Evolutionary conservation across 2,888 invertebrate genomes (phyloP).

Genomic region (Meiosimyza decipiens): DNA sequence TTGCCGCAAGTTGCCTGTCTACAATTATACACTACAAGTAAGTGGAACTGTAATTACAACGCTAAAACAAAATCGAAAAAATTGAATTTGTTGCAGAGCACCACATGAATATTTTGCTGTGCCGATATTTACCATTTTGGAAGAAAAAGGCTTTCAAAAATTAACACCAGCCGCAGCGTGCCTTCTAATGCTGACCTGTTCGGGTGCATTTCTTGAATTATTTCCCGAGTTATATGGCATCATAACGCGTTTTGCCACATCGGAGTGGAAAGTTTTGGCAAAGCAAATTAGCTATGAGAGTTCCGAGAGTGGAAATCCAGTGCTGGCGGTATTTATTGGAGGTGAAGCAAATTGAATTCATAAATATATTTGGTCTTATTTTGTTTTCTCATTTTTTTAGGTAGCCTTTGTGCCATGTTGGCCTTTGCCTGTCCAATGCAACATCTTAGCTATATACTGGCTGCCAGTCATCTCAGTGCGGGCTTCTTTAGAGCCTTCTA

Average conservation of each 20-base stretch:
- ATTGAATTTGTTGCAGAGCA: slow-evolving; percentile 47
- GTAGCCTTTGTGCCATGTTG: slow-evolving; percentile 70
- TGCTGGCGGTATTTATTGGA: slow-evolving; percentile 70
- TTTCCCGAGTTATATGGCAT: slow-evolving; percentile 69
- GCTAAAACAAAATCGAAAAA: neutral
- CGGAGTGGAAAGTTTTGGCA: slow-evolving; percentile 70
- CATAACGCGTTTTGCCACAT: slow-evolving; percentile 69
- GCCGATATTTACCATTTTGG: slow-evolving; percentile 68
- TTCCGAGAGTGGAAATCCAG: slow-evolving; percentile 70
- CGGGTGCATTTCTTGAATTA: slow-evolving; percentile 70
- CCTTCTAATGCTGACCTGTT: slow-evolving; percentile 69
- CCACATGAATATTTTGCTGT: slow-evolving; percentile 63
- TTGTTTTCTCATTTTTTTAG: slow-evolving; percentile 49
- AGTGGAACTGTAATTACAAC: slow-evolving; percentile 26
- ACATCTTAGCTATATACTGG: slow-evolving; percentile 67
- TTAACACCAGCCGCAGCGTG: slow-evolving; percentile 70
- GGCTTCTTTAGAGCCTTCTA: slow-evolving; percentile 63
- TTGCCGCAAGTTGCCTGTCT: slow-evolving; percentile 62
- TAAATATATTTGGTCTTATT: neutral
- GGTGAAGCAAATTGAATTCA: slow-evolving; percentile 49
- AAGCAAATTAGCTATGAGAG: slow-evolving; percentile 70
- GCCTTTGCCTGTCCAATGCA: slow-evolving; percentile 71
- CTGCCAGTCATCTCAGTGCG: slow-evolving; percentile 63
- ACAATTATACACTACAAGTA: slow-evolving; percentile 64
- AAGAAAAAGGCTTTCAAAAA: slow-evolving; percentile 70